Conservation (phyloP, 2,113 vertebrate genomes). For the Takifugu bimaculatus region DNA sequence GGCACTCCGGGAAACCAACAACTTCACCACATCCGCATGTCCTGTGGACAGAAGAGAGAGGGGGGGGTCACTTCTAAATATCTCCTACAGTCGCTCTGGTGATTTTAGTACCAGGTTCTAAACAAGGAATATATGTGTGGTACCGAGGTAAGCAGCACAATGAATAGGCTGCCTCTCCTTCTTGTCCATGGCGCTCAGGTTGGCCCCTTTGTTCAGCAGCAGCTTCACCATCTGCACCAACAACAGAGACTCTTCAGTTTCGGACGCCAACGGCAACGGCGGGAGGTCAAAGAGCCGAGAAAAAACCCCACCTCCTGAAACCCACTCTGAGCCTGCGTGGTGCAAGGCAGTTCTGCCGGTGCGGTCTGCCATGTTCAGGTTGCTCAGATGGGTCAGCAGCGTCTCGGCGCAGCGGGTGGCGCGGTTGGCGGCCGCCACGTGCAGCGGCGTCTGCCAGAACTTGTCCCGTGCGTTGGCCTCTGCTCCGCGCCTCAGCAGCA, state of each 20-base stretch:
- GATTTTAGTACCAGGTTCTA: neutral
- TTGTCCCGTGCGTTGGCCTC: conserved; percentile 93
- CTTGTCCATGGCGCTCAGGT: conserved; percentile 90
- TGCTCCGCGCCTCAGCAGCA: conserved; percentile 89
- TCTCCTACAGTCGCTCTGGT: neutral
- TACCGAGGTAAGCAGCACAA: conserved; percentile 93
- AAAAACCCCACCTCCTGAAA: conserved; percentile 81
- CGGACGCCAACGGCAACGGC: neutral
- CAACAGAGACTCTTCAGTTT: neutral
- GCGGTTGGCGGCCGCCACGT: conserved; percentile 91
- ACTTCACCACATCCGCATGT: conserved; percentile 90
- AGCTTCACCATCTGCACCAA: conserved; percentile 86
- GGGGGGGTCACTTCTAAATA: neutral
- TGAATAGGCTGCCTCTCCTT: conserved; percentile 93
- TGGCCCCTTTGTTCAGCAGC: conserved; percentile 92
- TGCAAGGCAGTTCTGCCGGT: conserved; percentile 92
- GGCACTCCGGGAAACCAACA: conserved; percentile 87
- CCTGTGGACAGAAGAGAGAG: conserved; percentile 65
- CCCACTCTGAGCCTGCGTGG: conserved; percentile 92
- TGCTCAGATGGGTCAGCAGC: conserved; percentile 85
- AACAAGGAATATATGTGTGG: conserved; percentile 9
- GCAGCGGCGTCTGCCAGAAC: conserved; percentile 93
- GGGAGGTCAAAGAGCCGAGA: neutral
- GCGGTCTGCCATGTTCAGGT: conserved; percentile 87
- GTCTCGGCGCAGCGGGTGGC: conserved; percentile 90